Conservation (phyloP, 1,140 invertebrate species). For the Papilio helenus region DNA sequence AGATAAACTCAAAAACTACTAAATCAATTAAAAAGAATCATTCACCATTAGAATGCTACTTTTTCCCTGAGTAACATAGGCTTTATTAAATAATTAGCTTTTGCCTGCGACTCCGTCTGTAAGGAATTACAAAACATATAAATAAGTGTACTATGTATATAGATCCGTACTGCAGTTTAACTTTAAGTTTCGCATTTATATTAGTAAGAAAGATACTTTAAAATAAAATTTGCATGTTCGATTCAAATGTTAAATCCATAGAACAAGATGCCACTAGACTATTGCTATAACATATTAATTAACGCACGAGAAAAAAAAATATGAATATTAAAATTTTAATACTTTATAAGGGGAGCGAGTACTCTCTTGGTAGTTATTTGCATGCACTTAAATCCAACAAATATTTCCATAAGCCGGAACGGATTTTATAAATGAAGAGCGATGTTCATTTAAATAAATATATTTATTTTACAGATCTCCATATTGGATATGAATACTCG, state of each 20-base stretch:
- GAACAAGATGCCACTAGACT: background rate
- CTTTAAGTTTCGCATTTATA: too few species aligned
- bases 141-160: too few species aligned
- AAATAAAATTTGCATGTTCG: background rate
- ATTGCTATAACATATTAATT: background rate
- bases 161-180: too few species aligned
- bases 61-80: background rate
- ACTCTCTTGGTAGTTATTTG: conserved; percentile 2
- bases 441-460: conserved; percentile 22
- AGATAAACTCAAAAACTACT: background rate
- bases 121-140: too few species aligned
- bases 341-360: background rate
- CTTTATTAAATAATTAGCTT: background rate
- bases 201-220: too few species aligned
- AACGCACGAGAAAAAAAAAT: background rate
- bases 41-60: background rate
- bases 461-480: background rate
- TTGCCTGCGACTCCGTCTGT: too few species aligned
- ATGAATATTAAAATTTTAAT: background rate
- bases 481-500: background rate
- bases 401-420: conserved; percentile 26
- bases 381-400: conserved; percentile 25
- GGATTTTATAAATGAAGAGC: conserved; percentile 26
- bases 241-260: background rate
- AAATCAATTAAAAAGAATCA: background rate